A percentile compares a stretch with the other conserved stretches of the same genome.
phyloP scores from a whole-genome alignment of 1,140 invertebrate species.

The Drosophila seguyi region DNA sequence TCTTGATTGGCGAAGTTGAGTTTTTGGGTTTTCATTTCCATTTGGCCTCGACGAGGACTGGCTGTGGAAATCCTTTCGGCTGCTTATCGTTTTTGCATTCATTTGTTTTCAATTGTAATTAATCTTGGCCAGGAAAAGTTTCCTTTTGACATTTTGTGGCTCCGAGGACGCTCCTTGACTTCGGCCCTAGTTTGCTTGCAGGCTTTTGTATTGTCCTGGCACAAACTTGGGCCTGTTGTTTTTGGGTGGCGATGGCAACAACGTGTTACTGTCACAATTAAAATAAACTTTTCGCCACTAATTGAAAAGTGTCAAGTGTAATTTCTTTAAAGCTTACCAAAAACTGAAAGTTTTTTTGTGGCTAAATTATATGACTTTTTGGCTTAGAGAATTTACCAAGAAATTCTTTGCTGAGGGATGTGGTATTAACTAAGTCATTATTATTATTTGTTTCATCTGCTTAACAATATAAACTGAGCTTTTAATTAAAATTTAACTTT shows the following conservation, averaged over 20 bases:
- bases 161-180: slow-evolving; percentile 49
- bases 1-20: slow-evolving; percentile 79
- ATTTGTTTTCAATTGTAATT: slow-evolving; percentile 84
- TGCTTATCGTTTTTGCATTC: slow-evolving; percentile 84
- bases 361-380: slow-evolving; percentile 58
- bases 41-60: slow-evolving; percentile 20
- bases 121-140: slow-evolving; percentile 77
- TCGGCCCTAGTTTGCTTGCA: slow-evolving; percentile 29
- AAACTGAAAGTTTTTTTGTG: slow-evolving; percentile 24
- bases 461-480: too few species aligned
- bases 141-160: slow-evolving; percentile 82
- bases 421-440: slow-evolving; percentile 26
- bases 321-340: slow-evolving; percentile 71
- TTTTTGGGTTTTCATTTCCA: slow-evolving; percentile 53
- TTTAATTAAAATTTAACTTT: too few species aligned
- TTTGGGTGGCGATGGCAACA: slow-evolving; percentile 41
- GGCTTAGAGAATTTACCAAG: slow-evolving; percentile 4
- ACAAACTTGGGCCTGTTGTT: slow-evolving; percentile 58
- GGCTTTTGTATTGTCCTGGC: slow-evolving; percentile 53
- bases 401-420: background rate
- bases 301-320: slow-evolving; percentile 83
- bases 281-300: slow-evolving; percentile 78
- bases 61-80: slow-evolving; percentile 71
- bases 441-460: background rate
- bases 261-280: slow-evolving; percentile 83